Evolutionary conservation across 2,797 vertebrate species (phyloP).

Genomic region (Lagorchestes hirsutus): DNA sequence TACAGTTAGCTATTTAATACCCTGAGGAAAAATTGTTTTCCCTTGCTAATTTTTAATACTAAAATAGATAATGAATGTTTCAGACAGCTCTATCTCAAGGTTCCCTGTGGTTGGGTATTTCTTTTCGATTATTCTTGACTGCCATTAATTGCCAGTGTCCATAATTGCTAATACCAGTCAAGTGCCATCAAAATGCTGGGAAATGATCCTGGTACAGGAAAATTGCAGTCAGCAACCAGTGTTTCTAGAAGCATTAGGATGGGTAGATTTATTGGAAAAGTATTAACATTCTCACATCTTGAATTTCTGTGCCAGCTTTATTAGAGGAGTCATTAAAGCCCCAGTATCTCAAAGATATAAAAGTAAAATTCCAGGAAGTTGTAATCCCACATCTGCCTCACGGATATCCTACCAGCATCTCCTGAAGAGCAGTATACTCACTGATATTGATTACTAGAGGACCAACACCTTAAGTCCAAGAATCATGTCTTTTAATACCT

Average conservation of each 20-base stretch:
- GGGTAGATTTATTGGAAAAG: conserved; percentile 54
- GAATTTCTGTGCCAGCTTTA: conserved; percentile 59
- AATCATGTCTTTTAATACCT: not conserved
- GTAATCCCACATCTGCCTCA: conserved; percentile 53
- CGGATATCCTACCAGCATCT: not conserved
- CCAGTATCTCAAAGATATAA: conserved; percentile 30
- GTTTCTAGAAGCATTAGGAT: conserved; percentile 61
- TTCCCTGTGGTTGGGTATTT: not conserved
- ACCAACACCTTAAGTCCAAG: not conserved
- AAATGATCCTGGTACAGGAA: conserved; percentile 66
- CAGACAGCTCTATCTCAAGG: conserved; percentile 7
- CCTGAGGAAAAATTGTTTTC: not conserved
- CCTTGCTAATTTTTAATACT: not conserved
- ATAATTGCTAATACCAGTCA: conserved; percentile 8
- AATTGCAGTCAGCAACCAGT: conserved; percentile 59
- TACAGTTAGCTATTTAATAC: not conserved
- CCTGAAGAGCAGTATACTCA: not conserved
- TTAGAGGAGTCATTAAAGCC: conserved; percentile 59
- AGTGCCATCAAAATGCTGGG: conserved; percentile 48
- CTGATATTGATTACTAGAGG: not conserved
- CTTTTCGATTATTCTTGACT: not conserved
- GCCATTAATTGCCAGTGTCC: conserved; percentile 34
- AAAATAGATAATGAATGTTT: not conserved
- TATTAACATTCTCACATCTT: conserved; percentile 54
- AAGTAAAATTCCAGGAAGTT: conserved; percentile 43